Evolutionary conservation across 1,140 invertebrate genomes (phyloP).

Genomic region (Aphis craccivora): DNA sequence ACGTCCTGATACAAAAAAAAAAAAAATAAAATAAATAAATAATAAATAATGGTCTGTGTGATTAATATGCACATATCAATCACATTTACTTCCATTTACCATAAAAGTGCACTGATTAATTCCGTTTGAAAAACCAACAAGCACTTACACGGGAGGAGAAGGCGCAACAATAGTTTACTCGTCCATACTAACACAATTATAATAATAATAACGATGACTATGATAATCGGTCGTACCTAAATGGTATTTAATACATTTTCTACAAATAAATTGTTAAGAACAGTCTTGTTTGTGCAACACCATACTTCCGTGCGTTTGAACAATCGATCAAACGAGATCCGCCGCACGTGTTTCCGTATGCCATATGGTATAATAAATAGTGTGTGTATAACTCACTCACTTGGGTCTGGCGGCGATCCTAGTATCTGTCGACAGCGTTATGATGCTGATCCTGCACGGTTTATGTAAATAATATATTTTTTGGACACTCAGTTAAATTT

Average conservation of each 20-base stretch:
- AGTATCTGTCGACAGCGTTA: not conserved
- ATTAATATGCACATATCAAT: not conserved
- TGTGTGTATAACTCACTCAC: not conserved
- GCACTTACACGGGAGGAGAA: not conserved
- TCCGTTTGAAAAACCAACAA: not conserved
- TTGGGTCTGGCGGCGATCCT: not conserved
- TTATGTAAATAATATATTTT: not conserved
- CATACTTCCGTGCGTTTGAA: not conserved
- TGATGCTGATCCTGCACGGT: not conserved
- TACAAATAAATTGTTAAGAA: not conserved
- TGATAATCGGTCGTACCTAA: not conserved
- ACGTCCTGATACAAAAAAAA: not conserved
- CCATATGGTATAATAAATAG: not conserved
- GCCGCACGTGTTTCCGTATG: not conserved
- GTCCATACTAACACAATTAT: too few species aligned
- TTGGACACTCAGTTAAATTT: not conserved
- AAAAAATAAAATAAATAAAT: too few species aligned
- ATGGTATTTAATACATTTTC: not conserved
- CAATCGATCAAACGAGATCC: not conserved
- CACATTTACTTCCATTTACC: not conserved
- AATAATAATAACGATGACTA: too few species aligned
- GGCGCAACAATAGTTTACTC: not conserved
- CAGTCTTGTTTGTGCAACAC: too few species aligned
- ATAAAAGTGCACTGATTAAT: not conserved
- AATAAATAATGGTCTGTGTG: not conserved